Base-by-base conservation (phyloP, 2,797 vertebrate species). In the Acanthurus tractus region DNA sequence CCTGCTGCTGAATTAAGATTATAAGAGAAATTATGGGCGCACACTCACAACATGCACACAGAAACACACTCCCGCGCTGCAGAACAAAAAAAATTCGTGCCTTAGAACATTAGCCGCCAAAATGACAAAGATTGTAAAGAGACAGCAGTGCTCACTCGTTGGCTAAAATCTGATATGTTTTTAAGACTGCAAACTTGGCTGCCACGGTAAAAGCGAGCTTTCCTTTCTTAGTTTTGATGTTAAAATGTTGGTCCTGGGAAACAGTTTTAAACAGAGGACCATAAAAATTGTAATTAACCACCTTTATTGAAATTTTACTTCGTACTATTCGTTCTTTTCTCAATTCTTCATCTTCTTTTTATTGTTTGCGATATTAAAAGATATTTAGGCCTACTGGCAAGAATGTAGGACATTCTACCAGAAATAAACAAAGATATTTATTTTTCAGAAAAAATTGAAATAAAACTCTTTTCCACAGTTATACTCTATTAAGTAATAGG, bases 21-120 rank as follows among this genome's bases (percentile, higher is more conserved):
- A 34, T 53, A 3, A 18, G 8, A 63, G 25, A 13, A 70, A 25
- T 13, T 0, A 3, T 1, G 8, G 6, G 5, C 25, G 5, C 5
- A 62, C 40, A 13, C 18, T 0, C 20, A 34, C 45, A 3, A 61
- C 67, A 45, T 72, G 6, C 46, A 64, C 65, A 63, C 55, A 25
- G 6, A 54, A 7, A 45, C 52, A 54, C 63, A 78, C 56, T 87
- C 87, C 84, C 93, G 92, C 93, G 92, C 89, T 87, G 55, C 8
- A 22, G 6, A 50, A 0, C 2, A 45, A 76, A 38, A 46, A 64
- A 48, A 2, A 29, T 4, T 4, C 3, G 25, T 29, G 2, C 55
- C 23, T 80, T 61, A 22, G 69, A 88, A 84, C 88, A 90, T 89
- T 92, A 86, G 87, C 94, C 95, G 95, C 94, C 86, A 96, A 95